These are phyloP conservation scores for Eudemis profundana DNA, from an alignment of 2,888 invertebrate genomes.

Conservation along the genomic window DNA sequence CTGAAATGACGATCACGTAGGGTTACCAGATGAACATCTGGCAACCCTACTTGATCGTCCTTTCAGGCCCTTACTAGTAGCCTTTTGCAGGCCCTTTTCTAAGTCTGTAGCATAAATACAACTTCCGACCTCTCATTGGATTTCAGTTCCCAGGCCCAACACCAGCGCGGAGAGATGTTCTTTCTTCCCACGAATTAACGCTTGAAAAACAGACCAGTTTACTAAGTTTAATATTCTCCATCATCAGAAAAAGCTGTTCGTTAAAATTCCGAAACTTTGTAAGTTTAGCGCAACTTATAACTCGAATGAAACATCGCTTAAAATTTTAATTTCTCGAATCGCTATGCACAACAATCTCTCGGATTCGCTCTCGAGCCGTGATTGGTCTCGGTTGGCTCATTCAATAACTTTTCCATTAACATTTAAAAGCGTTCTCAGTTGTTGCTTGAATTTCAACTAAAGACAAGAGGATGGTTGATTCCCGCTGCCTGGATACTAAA, in stretches of 20 bases:
- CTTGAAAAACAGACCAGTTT: too few species aligned
- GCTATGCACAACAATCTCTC: slow-evolving; percentile 32
- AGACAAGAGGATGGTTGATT: slow-evolving; percentile 1
- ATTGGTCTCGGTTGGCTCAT: slow-evolving; percentile 29
- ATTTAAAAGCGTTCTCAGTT: slow-evolving; percentile 33
- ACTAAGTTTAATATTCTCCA: neutral
- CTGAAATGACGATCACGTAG: too few species aligned
- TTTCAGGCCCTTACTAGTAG: too few species aligned
- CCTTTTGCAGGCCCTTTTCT: too few species aligned
- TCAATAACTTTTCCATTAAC: slow-evolving; percentile 36
- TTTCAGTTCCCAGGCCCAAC: too few species aligned
- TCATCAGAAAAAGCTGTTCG: neutral
- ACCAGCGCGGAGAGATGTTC: too few species aligned
- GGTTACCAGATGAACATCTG: too few species aligned
- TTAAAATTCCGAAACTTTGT: neutral
- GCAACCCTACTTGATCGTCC: too few species aligned
- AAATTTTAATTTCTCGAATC: slow-evolving; percentile 23
- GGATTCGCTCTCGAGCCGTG: slow-evolving; percentile 14
- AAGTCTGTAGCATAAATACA: too few species aligned
- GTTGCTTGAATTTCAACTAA: slow-evolving; percentile 3
- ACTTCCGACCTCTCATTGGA: too few species aligned
- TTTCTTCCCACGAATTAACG: too few species aligned
- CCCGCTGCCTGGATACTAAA: neutral
- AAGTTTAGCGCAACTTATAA: slow-evolving; percentile 15
- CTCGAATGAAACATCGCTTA: slow-evolving; percentile 11